Evolutionary conservation across 2,888 invertebrate species (phyloP).

Genomic region (Drosophila neoperkinsi): DNA sequence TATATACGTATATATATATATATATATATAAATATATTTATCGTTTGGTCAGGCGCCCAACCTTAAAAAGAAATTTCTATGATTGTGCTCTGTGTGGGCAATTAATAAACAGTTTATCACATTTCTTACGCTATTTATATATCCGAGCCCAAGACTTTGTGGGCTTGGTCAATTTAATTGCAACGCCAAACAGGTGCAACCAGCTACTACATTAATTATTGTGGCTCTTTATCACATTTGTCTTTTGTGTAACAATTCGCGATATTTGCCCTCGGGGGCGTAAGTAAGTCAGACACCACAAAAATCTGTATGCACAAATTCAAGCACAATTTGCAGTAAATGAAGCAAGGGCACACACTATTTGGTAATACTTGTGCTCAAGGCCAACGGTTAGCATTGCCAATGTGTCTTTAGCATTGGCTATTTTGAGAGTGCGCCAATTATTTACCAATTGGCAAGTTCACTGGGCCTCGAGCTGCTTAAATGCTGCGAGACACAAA

Average conservation of each 20-base stretch:
- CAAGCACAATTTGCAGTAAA: slow-evolving; percentile 72
- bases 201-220: slow-evolving; percentile 1
- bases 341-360: slow-evolving; percentile 66
- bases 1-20: slow-evolving; percentile 9
- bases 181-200: slow-evolving; percentile 54
- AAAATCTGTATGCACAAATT: slow-evolving; percentile 56
- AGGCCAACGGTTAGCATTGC: slow-evolving; percentile 39
- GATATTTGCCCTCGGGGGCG: slow-evolving; percentile 48
- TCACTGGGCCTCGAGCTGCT: slow-evolving; percentile 13
- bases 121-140: slow-evolving; percentile 38
- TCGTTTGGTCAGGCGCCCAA: slow-evolving; percentile 30
- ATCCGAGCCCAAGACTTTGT: slow-evolving; percentile 11
- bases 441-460: slow-evolving; percentile 29
- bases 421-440: slow-evolving; percentile 29
- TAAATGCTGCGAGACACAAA: slow-evolving; percentile 19
- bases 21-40: slow-evolving; percentile 22
- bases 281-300: slow-evolving; percentile 4
- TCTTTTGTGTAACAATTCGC: slow-evolving; percentile 22
- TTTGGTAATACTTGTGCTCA: slow-evolving; percentile 29
- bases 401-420: slow-evolving; percentile 52
- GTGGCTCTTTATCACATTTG: slow-evolving; percentile 13
- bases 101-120: slow-evolving; percentile 62
- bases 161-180: slow-evolving; percentile 69
- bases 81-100: slow-evolving; percentile 34
- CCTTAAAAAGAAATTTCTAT: slow-evolving; percentile 62